Conservation (phyloP, 1,140 invertebrate genomes). For the Eurosta solidaginis region DNA sequence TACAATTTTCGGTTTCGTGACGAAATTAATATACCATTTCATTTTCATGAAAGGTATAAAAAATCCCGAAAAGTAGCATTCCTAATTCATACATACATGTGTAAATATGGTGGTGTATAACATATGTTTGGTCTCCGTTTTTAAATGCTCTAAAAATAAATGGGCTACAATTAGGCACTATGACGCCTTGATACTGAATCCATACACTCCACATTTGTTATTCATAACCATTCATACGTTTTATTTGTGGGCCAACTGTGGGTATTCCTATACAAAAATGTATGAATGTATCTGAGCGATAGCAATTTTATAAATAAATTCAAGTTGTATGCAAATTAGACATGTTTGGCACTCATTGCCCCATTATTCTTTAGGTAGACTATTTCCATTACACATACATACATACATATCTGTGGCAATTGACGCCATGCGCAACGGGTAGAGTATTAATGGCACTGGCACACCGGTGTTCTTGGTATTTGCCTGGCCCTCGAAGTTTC, state of each 20-base stretch:
- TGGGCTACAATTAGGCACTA: slow-evolving; percentile 14
- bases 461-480: too few relatives aligned
- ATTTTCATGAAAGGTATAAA: too few relatives aligned
- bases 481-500: too few relatives aligned
- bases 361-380: background rate
- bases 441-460: too few relatives aligned
- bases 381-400: background rate
- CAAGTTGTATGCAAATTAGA: slow-evolving; percentile 22
- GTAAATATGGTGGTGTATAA: background rate
- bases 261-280: background rate
- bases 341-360: background rate
- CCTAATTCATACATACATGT: background rate
- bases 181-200: background rate
- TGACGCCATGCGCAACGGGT: too few relatives aligned
- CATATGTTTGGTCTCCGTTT: background rate
- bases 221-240: background rate
- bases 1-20: too few relatives aligned
- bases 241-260: background rate
- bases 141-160: slow-evolving; percentile 16
- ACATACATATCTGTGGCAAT: background rate
- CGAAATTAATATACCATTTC: too few relatives aligned
- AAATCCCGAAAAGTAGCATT: too few relatives aligned
- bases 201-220: background rate
- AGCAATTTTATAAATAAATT: slow-evolving; percentile 24
- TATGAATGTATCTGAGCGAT: background rate